A percentile compares a stretch with the other conserved stretches of the same genome.
These are phyloP conservation scores for Epizoanthus ramosus DNA, from an alignment of 92 coral and sea anemone species.

Conservation along the genomic window DNA sequence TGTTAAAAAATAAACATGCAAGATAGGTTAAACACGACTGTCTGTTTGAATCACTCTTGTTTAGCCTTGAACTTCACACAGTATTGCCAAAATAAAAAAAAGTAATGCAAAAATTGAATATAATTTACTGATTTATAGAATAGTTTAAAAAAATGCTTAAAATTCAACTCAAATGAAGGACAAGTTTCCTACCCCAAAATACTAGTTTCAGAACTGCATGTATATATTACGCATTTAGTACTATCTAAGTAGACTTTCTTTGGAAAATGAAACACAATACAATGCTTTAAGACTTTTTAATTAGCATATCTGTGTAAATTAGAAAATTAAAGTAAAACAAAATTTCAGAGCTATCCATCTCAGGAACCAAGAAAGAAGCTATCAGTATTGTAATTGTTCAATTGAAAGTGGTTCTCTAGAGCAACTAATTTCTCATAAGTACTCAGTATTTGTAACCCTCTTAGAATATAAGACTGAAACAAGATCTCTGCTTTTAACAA, in stretches of 20 bases:
- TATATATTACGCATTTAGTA: background rate
- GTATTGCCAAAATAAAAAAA: background rate
- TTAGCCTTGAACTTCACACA: background rate
- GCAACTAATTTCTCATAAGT: background rate
- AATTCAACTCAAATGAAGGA: background rate
- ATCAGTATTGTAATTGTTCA: background rate
- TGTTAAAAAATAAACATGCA: background rate
- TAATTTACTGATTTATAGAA: background rate
- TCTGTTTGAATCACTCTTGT: background rate
- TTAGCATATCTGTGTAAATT: slow-evolving; percentile 8
- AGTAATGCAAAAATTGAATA: background rate
- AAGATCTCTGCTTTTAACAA: slow-evolving; percentile 47
- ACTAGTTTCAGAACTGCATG: background rate
- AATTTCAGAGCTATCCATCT: background rate
- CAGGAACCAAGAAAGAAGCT: background rate
- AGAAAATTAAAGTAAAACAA: background rate
- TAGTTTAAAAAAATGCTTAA: background rate
- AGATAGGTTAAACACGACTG: background rate
- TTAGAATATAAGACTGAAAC: slow-evolving; percentile 43
- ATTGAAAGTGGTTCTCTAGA: background rate
- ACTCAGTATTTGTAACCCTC: slow-evolving; percentile 17
- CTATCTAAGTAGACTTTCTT: background rate
- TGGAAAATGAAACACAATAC: slow-evolving; percentile 5
- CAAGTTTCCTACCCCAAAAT: background rate
- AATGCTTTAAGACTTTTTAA: background rate